Evolutionary conservation across 1,140 invertebrate species (phyloP), one percentile per base, ranked within the genome.

Genomic region (Thaumatotibia leucotreta): DNA sequence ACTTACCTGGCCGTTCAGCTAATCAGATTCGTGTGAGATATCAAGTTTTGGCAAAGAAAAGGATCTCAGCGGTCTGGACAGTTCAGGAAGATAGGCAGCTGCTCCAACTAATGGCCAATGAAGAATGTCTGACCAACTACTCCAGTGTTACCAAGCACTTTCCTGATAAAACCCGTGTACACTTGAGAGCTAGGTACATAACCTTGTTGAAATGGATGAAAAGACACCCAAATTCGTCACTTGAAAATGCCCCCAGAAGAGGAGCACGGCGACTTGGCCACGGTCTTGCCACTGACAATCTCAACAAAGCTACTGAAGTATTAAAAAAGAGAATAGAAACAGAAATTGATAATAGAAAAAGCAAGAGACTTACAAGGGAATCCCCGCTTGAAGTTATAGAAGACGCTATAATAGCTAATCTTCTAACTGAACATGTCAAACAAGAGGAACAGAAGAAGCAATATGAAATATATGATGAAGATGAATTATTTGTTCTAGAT

Each of bases 171-270:
- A 80, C 84, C 49, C 73, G 88, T 65, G 54, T 69, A 4, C 66
- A 86, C 24, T 72, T 91, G 45, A 73, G 88, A 62, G 69, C 79
- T 17, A 79, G 88, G 58, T 83, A 87, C 69, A 29, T 77, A 1
- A 87, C 82, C 27, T 74, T 91, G 50, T 39, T 74, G 17, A 86
- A 79, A 68, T 91, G 88, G 88, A 84, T 91, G 77, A 79, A 73
- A 67, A 72, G 63, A 29, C 64, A 86, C 67, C 88, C 88, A 1
- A 82, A 85, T 73, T 32, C 67, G 20, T 82, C 85, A 68, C 75
- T 91, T 33, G 64, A 66, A 27, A 65, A 68, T 65, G 88, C 88
- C 17, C 88, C 88, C 0, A 74, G 88, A 6, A 75, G 85, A 45
- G 83, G 75, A 4, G 79, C 86, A 0, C 77, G 88, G 4, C 73